A percentile compares a stretch with the other conserved stretches of the same genome.
Evolutionary conservation across 2,113 vertebrate genomes (phyloP).

Genomic region (Acrocephalus arundinaceus): DNA sequence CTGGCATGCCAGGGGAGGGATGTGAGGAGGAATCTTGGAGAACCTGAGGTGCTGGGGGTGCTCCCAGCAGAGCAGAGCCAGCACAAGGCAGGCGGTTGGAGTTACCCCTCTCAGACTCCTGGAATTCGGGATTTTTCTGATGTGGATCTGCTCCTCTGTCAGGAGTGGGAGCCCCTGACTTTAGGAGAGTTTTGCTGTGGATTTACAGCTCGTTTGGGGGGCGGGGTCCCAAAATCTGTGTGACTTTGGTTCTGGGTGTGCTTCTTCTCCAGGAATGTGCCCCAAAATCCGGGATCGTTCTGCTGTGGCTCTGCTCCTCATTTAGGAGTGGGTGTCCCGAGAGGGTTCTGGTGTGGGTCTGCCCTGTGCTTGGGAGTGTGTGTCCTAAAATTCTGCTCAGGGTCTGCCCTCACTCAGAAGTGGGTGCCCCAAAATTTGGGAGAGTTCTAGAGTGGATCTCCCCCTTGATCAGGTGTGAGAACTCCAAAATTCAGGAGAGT

Average conservation of each 20-base stretch:
- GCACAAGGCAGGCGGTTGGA: no score
- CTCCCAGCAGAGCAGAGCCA: background rate
- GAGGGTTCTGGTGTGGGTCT: background rate
- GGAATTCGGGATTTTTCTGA: background rate
- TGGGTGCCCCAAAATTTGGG: background rate
- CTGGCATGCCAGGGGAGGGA: background rate
- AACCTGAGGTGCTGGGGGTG: background rate
- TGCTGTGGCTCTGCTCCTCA: background rate
- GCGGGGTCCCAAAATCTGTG: background rate
- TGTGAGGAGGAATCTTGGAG: background rate
- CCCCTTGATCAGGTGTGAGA: accelerated
- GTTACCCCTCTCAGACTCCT: background rate
- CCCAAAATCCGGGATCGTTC: background rate
- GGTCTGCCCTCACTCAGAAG: background rate
- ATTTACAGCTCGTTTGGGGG: accelerated
- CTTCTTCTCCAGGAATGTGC: background rate
- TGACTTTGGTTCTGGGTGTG: background rate
- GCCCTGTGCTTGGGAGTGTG: background rate
- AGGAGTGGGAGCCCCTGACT: no score
- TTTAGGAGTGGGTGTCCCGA: accelerated
- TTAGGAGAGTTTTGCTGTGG: background rate
- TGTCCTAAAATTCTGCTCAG: background rate
- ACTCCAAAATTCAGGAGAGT: accelerated
- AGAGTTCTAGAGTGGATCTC: background rate
- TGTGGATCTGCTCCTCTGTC: background rate